phyloP scores from a whole-genome alignment of 1,140 invertebrate genomes.

The Tribolium castaneum region DNA sequence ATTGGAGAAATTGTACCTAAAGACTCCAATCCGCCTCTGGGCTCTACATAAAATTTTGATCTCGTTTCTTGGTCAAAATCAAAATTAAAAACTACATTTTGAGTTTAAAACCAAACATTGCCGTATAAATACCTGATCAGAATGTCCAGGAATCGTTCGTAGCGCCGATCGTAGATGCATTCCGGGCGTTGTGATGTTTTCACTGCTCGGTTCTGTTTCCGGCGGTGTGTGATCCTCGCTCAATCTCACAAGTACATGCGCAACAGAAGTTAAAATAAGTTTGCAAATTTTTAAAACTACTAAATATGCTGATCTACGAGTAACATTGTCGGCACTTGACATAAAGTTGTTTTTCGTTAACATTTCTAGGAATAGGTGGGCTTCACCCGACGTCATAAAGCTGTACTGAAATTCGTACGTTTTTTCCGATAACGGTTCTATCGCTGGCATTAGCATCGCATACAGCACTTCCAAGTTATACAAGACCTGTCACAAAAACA shows the following conservation, averaged over 20 bases:
- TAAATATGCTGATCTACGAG: constrained; percentile 86
- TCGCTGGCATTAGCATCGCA: constrained; percentile 90
- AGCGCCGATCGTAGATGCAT: constrained; percentile 78
- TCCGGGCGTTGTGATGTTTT: constrained; percentile 65
- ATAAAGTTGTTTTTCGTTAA: constrained; percentile 90
- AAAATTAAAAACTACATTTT: too few relatives aligned
- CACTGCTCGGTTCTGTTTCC: constrained; percentile 62
- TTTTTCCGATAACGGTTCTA: constrained; percentile 84
- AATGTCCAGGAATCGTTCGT: constrained; percentile 75
- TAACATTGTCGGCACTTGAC: constrained; percentile 80
- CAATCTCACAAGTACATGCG: constrained; percentile 78
- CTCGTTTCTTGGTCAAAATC: too few relatives aligned
- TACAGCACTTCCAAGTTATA: constrained; percentile 83
- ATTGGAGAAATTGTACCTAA: too few relatives aligned
- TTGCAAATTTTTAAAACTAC: constrained; percentile 91
- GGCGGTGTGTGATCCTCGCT: constrained; percentile 68
- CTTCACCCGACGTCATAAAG: constrained; percentile 88
- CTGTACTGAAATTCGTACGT: constrained; percentile 89
- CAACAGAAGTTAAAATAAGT: constrained; percentile 86
- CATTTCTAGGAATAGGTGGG: constrained; percentile 84
- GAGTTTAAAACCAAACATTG: too few relatives aligned
- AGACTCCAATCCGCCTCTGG: too few relatives aligned
- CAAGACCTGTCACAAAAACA: constrained; percentile 54
- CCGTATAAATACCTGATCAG: constrained; percentile 64
- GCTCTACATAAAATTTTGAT: too few relatives aligned